Evolutionary conservation across 2,113 vertebrate species (phyloP).

Genomic region (Trinectes maculatus): DNA sequence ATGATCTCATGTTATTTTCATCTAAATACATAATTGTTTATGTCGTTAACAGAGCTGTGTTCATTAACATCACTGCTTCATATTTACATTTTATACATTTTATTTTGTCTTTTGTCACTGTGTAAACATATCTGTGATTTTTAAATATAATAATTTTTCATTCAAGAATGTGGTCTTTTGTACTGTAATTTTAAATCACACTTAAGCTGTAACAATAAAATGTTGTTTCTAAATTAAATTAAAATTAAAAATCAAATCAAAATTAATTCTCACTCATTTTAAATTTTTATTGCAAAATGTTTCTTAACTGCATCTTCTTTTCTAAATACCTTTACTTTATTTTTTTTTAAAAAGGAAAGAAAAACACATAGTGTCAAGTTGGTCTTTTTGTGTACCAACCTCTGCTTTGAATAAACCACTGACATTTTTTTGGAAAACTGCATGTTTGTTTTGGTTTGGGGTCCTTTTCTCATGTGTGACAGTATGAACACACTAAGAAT

Average conservation of each 20-base stretch:
- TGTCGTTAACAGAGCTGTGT: slow-evolving; percentile 2
- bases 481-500: no score
- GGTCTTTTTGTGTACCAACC: no score
- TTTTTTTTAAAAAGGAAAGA: no score
- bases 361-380: no score
- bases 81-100: neutral
- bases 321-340: no score
- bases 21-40: neutral
- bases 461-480: no score
- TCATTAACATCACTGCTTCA: slow-evolving; percentile 12
- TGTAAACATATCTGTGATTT: neutral
- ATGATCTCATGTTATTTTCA: neutral
- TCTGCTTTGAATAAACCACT: no score
- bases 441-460: no score
- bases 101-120: slow-evolving; percentile 19
- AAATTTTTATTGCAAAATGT: no score
- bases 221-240: slow-evolving; percentile 9
- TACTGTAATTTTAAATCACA: neutral
- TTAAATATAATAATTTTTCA: slow-evolving; percentile 13
- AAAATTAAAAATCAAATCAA: neutral
- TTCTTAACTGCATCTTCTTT: no score
- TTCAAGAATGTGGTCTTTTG: slow-evolving; percentile 1
- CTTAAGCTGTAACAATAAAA: slow-evolving; percentile 3
- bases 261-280: neutral
- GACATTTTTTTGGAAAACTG: no score